Conservation (phyloP, 2,113 vertebrate species). For the Melanostigma gelatinosum region DNA sequence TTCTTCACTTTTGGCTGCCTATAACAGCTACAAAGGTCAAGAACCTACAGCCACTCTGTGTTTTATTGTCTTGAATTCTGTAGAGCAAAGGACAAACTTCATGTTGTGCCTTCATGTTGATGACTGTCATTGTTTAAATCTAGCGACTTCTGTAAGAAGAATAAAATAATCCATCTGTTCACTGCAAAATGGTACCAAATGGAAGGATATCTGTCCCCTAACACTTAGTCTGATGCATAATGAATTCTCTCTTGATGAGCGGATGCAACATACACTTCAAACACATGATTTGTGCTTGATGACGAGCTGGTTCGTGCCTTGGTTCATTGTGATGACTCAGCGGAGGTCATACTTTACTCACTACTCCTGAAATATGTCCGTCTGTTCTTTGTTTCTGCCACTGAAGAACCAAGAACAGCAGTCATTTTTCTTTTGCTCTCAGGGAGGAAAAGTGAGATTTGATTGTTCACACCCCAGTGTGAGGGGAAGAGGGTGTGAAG, state of each 20-base stretch:
- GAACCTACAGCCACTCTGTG: background rate
- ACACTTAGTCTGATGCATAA: no score
- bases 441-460: conserved; percentile 40
- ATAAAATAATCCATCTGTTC: background rate
- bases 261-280: background rate
- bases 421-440: conserved; percentile 30
- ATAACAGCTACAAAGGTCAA: background rate
- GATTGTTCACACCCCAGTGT: conserved; percentile 49
- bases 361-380: background rate
- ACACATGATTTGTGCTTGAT: background rate
- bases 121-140: background rate
- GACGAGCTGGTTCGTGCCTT: background rate
- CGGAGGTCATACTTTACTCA: background rate
- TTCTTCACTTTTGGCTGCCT: background rate
- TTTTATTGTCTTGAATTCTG: background rate
- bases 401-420: background rate
- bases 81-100: background rate
- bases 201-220: background rate
- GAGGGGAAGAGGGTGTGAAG: conserved; percentile 42
- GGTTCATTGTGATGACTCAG: background rate
- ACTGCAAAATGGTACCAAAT: background rate
- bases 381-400: background rate
- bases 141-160: background rate
- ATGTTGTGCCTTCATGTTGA: background rate
- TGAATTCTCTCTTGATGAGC: background rate